Base-by-base conservation (phyloP, 1,140 invertebrate genomes). In the Melipona quadrifasciata region DNA sequence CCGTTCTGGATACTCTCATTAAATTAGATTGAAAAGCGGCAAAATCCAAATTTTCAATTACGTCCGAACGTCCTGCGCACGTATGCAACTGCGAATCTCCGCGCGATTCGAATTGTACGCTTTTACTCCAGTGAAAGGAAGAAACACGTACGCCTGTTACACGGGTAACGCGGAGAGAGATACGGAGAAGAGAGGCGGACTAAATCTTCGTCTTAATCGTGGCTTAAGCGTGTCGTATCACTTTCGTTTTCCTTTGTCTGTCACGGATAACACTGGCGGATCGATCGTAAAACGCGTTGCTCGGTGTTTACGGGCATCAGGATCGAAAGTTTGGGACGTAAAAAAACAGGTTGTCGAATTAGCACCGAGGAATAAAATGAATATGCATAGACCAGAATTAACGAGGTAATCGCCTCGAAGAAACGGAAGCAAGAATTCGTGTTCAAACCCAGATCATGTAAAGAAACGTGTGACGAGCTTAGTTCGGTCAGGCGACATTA, bases 1-100 rank as follows among this genome's bases (percentile, higher is more conserved):
- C 55, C 16, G 57, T n/a, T n/a, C 34, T 61, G 74, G 70, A 76
- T 87, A 74, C 12, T 73, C 71, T 87, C 80, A 74, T 87, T 83
- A 83, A 65, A 88, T 80, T 68, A 73, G 71, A 77, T 61, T 71
- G 61, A 79, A 70, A 24, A 55, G 58, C 65, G 39, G 31, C 68
- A 47, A 64, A 17, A 74, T 77, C 80, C 34, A 24, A 53, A 74
- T 68, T 73, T 55, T 47, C 31, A 39, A n/a, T 87, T 58, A 80
- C 47, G 31, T 16, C 39, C 65, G 80, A 67, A 80, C 68, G 17
- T 0, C 27, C 57, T 10, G n/a, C 57, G 51, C 31, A 21, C 31
- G 53, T 75, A 76, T 72, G 27, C 21, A 51, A 34, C 21, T n/a
- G 39, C 24, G 1, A 24, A 75, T 67, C 57, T 47, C 10, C 0